Evolutionary conservation across 30 jellyfish, hydroid and myxozoan genomes (phyloP).

Genomic region (Hydra vulgaris): DNA sequence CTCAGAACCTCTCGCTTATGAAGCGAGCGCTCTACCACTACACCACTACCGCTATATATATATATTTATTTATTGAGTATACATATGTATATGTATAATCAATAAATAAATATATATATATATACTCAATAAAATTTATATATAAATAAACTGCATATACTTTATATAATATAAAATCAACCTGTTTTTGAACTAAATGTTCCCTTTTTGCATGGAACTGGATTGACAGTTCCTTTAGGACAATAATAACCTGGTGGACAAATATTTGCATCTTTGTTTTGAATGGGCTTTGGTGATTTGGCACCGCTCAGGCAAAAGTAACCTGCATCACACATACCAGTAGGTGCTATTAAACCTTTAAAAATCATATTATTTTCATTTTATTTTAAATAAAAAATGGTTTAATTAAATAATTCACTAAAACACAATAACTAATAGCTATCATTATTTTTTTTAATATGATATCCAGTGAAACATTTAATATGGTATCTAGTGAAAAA

Average conservation of each 20-base stretch:
- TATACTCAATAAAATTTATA: too few relatives aligned
- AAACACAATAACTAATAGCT: too few relatives aligned
- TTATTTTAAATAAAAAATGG: neutral
- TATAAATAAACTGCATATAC: neutral
- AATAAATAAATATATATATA: too few relatives aligned
- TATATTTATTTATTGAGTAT: too few relatives aligned
- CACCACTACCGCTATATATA: too few relatives aligned
- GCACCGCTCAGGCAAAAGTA: slow-evolving; percentile 91
- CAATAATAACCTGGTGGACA: slow-evolving; percentile 92
- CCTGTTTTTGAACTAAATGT: slow-evolving; percentile 77
- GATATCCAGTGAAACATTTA: neutral
- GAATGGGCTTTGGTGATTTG: slow-evolving; percentile 67
- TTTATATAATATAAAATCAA: neutral
- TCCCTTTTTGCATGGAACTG: slow-evolving; percentile 80
- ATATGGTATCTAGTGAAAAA: too few relatives aligned
- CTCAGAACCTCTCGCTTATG: too few relatives aligned
- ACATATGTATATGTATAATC: too few relatives aligned
- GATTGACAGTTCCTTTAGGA: slow-evolving; percentile 88
- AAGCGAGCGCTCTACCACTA: too few relatives aligned
- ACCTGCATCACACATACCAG: slow-evolving; percentile 53
- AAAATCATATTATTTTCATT: neutral
- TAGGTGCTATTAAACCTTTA: slow-evolving; percentile 68
- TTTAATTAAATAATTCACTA: too few relatives aligned
- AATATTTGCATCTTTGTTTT: slow-evolving; percentile 82
- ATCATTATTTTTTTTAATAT: too few relatives aligned